These are phyloP conservation scores for Phalacrocorax pelagicus DNA, from an alignment of 2,113 vertebrate genomes.

Conservation along the genomic window DNA sequence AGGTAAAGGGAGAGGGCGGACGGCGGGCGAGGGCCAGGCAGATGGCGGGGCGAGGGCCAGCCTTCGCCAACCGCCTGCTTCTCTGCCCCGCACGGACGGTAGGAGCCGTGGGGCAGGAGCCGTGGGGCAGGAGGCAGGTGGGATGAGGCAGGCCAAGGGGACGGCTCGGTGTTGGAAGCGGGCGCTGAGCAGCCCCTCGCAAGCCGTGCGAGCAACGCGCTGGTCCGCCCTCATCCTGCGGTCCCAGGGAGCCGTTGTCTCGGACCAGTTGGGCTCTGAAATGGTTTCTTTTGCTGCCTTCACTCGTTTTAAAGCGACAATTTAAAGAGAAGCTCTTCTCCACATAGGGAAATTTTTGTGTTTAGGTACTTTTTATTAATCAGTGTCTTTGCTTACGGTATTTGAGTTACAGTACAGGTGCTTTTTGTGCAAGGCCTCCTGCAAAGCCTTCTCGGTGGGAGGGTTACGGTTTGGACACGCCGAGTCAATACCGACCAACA, in stretches of 20 bases:
- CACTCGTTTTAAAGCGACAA: fast-evolving
- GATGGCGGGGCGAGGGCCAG: background rate
- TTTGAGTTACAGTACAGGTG: fast-evolving
- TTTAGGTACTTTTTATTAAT: background rate
- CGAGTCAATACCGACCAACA: fast-evolving
- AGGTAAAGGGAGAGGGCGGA: background rate
- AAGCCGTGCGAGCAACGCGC: fast-evolving
- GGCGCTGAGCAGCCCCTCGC: background rate
- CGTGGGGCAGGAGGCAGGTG: background rate
- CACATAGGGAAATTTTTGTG: background rate
- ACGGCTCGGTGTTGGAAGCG: fast-evolving
- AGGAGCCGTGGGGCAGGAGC: background rate
- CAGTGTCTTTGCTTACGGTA: fast-evolving
- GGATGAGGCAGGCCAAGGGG: fast-evolving
- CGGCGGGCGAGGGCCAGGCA: background rate
- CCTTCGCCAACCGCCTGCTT: fast-evolving
- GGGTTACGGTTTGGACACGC: background rate
- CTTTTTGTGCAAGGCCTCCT: background rate
- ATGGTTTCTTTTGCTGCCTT: background rate
- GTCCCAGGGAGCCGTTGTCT: background rate
- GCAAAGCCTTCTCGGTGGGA: fast-evolving
- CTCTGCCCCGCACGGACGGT: fast-evolving
- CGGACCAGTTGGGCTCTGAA: fast-evolving
- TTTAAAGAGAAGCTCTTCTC: background rate
- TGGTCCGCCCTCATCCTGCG: background rate